A percentile compares a stretch with the other conserved stretches of the same genome.
Conservation (phyloP, 2,113 vertebrate genomes). For the Agelaius phoeniceus region DNA sequence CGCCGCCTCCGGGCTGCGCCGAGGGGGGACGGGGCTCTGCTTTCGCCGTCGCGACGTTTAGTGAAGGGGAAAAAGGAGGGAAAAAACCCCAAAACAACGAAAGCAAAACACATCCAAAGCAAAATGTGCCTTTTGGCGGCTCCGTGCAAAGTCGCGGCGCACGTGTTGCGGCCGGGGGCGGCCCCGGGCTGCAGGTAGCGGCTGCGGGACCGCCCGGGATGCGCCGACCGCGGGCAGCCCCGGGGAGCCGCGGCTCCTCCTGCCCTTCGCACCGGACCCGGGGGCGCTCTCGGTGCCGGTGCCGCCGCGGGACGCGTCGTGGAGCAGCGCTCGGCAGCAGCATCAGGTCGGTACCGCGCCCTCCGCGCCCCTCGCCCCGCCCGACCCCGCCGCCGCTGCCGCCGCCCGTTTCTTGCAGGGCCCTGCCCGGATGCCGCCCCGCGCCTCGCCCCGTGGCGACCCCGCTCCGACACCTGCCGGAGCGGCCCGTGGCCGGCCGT, state of each 20-base stretch:
- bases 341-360: conserved; percentile 58
- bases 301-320: background rate
- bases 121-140: background rate
- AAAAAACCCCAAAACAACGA: no score
- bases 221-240: background rate
- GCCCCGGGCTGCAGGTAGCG: background rate
- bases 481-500: background rate
- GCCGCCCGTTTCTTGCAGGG: conserved; percentile 33
- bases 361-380: background rate
- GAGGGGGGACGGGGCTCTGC: background rate
- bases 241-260: background rate
- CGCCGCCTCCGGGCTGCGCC: background rate
- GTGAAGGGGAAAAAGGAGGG: background rate
- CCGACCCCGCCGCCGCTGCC: background rate
- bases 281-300: background rate
- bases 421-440: background rate
- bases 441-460: conserved; percentile 19
- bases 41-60: background rate
- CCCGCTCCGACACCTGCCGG: conserved; percentile 33
- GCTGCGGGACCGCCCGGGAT: background rate
- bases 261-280: background rate
- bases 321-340: conserved; percentile 32
- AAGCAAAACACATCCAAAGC: background rate
- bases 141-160: background rate
- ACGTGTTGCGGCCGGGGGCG: background rate